phyloP scores from a whole-genome alignment of 1,140 invertebrate species.

The Neomicropteryx cornuta region DNA sequence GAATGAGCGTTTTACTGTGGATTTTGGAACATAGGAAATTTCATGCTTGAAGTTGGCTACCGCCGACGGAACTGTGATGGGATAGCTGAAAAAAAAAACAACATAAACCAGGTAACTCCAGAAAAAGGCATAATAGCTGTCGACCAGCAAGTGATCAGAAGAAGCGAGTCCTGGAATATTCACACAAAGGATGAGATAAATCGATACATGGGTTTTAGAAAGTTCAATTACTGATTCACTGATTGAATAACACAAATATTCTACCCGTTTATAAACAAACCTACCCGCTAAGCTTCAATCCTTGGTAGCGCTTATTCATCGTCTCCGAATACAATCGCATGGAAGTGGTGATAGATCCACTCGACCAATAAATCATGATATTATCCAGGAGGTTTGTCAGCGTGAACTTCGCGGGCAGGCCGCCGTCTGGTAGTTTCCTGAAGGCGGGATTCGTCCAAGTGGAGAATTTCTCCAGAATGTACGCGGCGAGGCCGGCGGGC shows the following conservation, averaged over 20 bases:
- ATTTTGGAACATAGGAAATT: conserved; percentile 27
- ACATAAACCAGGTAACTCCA: too few relatives aligned
- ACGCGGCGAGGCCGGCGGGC: conserved; percentile 66
- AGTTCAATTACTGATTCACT: too few relatives aligned
- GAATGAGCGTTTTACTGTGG: conserved; percentile 28
- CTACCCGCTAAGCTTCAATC: conserved; percentile 34
- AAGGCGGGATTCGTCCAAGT: conserved; percentile 52
- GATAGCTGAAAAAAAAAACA: conserved; percentile 23
- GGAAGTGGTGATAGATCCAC: conserved; percentile 65
- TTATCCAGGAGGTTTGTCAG: conserved; percentile 76
- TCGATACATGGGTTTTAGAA: too few relatives aligned
- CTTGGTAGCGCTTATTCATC: conserved; percentile 26
- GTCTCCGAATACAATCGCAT: conserved; percentile 63
- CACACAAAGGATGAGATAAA: too few relatives aligned
- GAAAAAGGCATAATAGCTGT: too few relatives aligned
- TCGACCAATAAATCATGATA: conserved; percentile 80
- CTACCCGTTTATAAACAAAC: too few relatives aligned
- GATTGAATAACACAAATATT: too few relatives aligned
- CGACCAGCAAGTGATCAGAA: too few relatives aligned
- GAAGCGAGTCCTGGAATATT: too few relatives aligned
- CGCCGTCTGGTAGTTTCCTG: conserved; percentile 52
- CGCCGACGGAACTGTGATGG: conserved; percentile 36
- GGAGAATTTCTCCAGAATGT: conserved; percentile 81
- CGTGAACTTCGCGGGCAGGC: conserved; percentile 47
- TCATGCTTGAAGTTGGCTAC: conserved; percentile 41